Evolutionary conservation across 2,888 invertebrate genomes (phyloP).

Genomic region (Empis livida): DNA sequence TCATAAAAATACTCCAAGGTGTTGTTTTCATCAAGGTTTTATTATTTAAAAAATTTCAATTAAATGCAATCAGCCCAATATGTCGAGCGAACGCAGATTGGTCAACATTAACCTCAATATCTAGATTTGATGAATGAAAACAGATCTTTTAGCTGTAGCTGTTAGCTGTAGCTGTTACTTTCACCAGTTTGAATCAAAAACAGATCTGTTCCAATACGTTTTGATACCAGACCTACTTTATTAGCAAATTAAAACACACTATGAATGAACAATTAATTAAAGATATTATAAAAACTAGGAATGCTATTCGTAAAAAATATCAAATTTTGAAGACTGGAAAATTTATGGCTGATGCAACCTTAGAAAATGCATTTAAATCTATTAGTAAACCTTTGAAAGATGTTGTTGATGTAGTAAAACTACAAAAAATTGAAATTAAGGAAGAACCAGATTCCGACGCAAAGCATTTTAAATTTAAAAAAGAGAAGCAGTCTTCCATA

Average conservation of each 20-base stretch:
- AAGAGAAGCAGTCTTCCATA: too few species aligned
- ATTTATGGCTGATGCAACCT: neutral
- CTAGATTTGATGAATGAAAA: too few species aligned
- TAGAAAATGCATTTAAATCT: neutral
- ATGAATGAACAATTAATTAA: slow-evolving; percentile 2
- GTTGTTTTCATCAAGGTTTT: slow-evolving; percentile 9
- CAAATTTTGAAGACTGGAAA: neutral
- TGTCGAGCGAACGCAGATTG: too few species aligned
- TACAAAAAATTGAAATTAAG: neutral
- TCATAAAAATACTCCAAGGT: slow-evolving; percentile 5
- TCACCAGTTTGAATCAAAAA: neutral
- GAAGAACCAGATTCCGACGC: too few species aligned
- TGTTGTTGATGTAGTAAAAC: neutral
- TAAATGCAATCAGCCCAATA: too few species aligned
- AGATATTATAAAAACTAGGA: slow-evolving; percentile 3
- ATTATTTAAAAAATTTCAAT: too few species aligned
- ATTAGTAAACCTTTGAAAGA: neutral
- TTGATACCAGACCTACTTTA: neutral
- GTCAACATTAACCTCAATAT: too few species aligned
- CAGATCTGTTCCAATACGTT: neutral
- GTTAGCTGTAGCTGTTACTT: too few species aligned
- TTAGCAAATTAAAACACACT: neutral
- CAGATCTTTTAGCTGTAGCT: too few species aligned
- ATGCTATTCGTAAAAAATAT: neutral
- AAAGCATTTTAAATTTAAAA: too few species aligned